Evolutionary conservation across 2,797 vertebrate species (phyloP), one percentile per base, ranked within the genome.

Genomic region (Tokudaia tokunoshimensis): DNA sequence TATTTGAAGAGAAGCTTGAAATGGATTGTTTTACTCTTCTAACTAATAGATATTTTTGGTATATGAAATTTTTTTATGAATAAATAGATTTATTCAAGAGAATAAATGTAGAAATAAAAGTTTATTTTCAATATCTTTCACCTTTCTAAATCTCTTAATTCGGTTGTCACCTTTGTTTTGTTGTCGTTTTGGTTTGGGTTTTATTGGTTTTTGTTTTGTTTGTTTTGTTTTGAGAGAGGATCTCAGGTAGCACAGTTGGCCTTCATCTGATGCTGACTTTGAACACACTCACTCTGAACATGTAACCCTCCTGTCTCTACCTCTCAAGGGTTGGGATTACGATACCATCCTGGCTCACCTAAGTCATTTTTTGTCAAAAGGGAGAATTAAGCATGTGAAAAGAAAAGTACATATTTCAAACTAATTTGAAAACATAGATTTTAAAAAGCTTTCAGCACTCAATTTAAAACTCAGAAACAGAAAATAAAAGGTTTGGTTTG

Each of bases 401-500:
- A 79, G 44, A 70, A 22, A 52, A 37, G 14, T 5, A 78, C 24
- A 55, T 29, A 52, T 85, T 76, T 78, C 59, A 79, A 19, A 34
- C 24, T 84, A 80, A 93, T 93, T 92, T 89, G 76, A 89, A 86
- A 95, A 80, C 70, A 95, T 0, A 88, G 6, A 41, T 41, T 89
- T 52, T 29, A 31, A 95, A 94, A 92, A n/a, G n/a, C 57, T 74
- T 92, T 92, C 55, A 57, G 89, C 50, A 59, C 26, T 47, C 47
- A 94, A 37, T 91, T 96, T 95, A 91, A 95, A 95, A 94, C 92
- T 74, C 37, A 81, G n/a, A 83, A 91, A 63, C 61, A 67, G 55
- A 86, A 96, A 94, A 55, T 14, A 24, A 82, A 52, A 78, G 24
- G 6, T 50, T 94, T 93, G 29, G 89, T 55, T 96, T 83, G 80